These are phyloP conservation scores for Bufo gargarizans DNA, from an alignment of 2,113 vertebrate genomes.

Conservation along the genomic window DNA sequence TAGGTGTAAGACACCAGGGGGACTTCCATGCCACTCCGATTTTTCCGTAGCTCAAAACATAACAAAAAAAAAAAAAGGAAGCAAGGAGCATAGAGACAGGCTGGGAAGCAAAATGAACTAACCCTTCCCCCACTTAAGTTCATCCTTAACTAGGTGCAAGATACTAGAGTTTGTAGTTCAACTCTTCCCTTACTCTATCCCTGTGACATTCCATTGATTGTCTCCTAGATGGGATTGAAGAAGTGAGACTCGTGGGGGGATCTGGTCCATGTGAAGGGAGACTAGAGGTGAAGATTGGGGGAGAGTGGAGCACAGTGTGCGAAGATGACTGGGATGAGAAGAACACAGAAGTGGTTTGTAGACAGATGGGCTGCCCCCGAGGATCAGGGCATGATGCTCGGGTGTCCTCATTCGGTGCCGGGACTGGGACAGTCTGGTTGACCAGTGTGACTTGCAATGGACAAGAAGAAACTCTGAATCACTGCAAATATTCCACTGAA, in stretches of 20 bases:
- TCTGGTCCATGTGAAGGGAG: conserved; percentile 18
- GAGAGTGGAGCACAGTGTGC: conserved; percentile 38
- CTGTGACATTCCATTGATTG: neutral
- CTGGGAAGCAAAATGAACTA: too few relatives aligned
- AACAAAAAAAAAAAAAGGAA: too few relatives aligned
- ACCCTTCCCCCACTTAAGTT: too few relatives aligned
- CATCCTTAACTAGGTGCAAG: too few relatives aligned
- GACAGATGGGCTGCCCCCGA: conserved; percentile 24
- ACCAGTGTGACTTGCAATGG: neutral
- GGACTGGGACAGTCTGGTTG: neutral
- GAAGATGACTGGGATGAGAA: conserved; percentile 6
- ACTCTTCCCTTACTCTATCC: too few relatives aligned
- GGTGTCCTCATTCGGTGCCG: conserved; percentile 9
- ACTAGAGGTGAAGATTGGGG: conserved; percentile 41
- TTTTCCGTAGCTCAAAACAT: neutral
- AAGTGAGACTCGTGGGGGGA: conserved; percentile 38
- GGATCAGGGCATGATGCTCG: neutral
- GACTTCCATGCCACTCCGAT: too few relatives aligned
- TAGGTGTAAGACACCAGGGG: too few relatives aligned
- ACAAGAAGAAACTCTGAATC: conserved; percentile 5
- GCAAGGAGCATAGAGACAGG: too few relatives aligned
- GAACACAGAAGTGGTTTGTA: conserved; percentile 20
- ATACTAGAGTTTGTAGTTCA: too few relatives aligned
- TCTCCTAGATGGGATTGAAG: neutral
- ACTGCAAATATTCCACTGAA: conserved; percentile 1